Base-by-base conservation (phyloP, 2,797 vertebrate species). In the Enteromius argenteus region DNA sequence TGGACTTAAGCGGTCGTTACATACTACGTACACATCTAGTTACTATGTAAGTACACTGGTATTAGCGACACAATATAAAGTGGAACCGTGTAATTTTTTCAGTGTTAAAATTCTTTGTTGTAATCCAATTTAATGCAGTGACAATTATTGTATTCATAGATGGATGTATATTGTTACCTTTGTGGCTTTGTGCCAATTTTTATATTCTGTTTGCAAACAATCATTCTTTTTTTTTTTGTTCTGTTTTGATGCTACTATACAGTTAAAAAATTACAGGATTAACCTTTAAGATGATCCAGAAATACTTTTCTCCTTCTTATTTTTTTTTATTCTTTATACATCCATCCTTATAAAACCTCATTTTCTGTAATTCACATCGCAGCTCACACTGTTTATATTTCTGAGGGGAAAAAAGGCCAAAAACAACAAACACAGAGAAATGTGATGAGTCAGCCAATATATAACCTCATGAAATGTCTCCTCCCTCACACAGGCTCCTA, bases 371-470 rank as follows among this genome's bases (percentile, higher is more conserved):
- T 30, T 19, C 64, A 44, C 27, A 71, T 44, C 17, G 30, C 17
- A 71, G 21, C 35, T 58, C 27, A 27, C 82, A 37, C 72, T n/a
- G 56, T 53, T 66, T 66, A 73, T 64, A n/a, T 6, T 58, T 86
- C 21, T 37, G 46, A 42, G 11, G 72, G 68, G 32, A 64, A 76
- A 51, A 80, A 69, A 44, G 14, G 13, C 39, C 35, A 13, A 66
- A 79, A 44, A 64, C 42, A 46, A 44, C 53, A 83, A 35, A 42
- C 21, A 51, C 32, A 66, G n/a, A 80, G 32, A 86, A 84, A 86
- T 72, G 35, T 72, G 72, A 72, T 44, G 82, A 84, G 44, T 84
- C 86, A 86, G 81, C 82, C 37, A 80, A 77, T 71, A 60, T 68
- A 51, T 74, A 80, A 19, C 14, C 15, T 73, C 37, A 83, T 80